Evolutionary conservation across 2,113 vertebrate species (phyloP), one percentile per base, ranked within the genome.

Genomic region (Misgurnus mizolepis): DNA sequence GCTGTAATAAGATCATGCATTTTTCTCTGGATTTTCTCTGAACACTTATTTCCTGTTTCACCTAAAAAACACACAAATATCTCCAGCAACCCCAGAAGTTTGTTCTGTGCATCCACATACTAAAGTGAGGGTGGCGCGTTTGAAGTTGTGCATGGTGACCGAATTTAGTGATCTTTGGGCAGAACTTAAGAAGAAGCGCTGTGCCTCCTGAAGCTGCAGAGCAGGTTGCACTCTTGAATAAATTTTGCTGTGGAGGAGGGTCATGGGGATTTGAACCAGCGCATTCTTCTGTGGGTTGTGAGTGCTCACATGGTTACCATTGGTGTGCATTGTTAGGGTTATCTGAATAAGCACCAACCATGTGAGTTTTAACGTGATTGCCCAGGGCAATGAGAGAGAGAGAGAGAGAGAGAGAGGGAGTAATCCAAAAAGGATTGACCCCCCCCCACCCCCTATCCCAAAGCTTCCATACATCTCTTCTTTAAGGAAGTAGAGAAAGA

Each of bases 221-320:
- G 92, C 94, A 89, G 93, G 95, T 95, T 92, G 92, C 93, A 90
- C 91, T 93, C 94, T 93, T 95, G 96, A 97, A 97, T 97, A 95
- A 94, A 96, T 96, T 94, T 90, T 87, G 93, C 90, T 89, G 93
- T 86, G 90, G 92, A 91, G 86, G 93, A 84, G 94, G 93, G 91
- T 91, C 90, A 93, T 90, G 93, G 95, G 94, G 96, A 96, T 95
- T 97, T 98, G 96, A 95, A 95, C 94, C 93, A 92, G 90, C 87
- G 92, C 97, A 98, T 99, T 99, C 97, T 97, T 99, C 94, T 95
- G 95, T 94, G 94, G 92, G 92, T 94, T 93, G 92, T 92, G 94
- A 94, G 94, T 95, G 96, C 95, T 95, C 96, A 94, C 97, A 98
- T 99, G 97, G 97, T 97, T 96, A 99, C 97, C 92, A 89, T 90